These are phyloP conservation scores for Drosophila sucinea DNA, from an alignment of 1,140 invertebrate species.

Conservation along the genomic window DNA sequence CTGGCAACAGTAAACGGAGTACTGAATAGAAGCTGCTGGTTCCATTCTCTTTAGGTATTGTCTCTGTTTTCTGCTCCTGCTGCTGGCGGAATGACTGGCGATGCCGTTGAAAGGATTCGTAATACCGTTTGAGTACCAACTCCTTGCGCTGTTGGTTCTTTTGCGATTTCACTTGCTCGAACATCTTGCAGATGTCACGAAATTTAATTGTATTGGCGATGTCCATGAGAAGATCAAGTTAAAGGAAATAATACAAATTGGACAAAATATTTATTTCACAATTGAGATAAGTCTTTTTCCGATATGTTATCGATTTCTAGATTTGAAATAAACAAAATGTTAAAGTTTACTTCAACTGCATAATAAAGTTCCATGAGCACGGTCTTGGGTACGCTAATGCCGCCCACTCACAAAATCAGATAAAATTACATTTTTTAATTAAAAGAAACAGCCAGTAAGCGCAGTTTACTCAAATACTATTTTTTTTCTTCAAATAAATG, in stretches of 20 bases:
- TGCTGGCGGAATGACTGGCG: constrained; percentile 54
- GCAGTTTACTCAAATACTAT: no score
- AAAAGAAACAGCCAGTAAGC: no score
- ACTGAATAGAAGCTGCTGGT: constrained; percentile 87
- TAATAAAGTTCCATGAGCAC: no score
- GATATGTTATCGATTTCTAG: neutral
- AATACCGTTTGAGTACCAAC: constrained; percentile 61
- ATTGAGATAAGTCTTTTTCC: constrained; percentile 5
- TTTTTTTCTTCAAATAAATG: no score
- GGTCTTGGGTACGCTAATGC: no score
- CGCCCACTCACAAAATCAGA: no score
- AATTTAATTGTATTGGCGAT: constrained; percentile 74
- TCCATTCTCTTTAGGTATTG: constrained; percentile 50
- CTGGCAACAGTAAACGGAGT: constrained; percentile 89
- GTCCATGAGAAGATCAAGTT: constrained; percentile 34
- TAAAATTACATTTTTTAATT: no score
- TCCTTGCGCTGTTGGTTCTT: constrained; percentile 57
- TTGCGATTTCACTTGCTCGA: constrained; percentile 58
- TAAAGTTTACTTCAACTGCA: no score
- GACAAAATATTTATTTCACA: constrained; percentile 31
- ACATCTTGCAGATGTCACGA: constrained; percentile 66
- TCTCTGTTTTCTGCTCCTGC: constrained; percentile 7
- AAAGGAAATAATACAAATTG: neutral
- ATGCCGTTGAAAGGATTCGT: constrained; percentile 71
- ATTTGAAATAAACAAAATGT: no score